Percentiles rank a stretch among this genome's conserved stretches.
These are phyloP conservation scores for Rhabdomys dilectus DNA, from an alignment of 2,113 vertebrate genomes.

Conservation along the genomic window DNA sequence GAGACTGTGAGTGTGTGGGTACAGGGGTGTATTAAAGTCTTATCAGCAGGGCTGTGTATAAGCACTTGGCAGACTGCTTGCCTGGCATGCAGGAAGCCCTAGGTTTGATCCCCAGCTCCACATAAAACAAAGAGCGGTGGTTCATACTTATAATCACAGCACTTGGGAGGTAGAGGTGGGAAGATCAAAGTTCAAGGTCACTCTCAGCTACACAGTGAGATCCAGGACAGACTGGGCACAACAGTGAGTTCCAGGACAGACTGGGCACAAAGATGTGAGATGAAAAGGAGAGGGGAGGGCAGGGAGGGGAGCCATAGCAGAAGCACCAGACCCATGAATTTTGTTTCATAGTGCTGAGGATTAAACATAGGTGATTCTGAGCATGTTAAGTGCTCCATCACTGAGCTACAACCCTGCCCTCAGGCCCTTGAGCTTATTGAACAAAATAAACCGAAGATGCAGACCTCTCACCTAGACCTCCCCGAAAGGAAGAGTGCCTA, in stretches of 20 bases:
- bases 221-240: neutral
- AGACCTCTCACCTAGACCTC: neutral
- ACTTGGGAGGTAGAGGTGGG: neutral
- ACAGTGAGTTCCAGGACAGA: neutral
- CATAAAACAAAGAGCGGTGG: neutral
- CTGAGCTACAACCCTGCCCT: neutral
- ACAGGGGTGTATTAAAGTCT: neutral
- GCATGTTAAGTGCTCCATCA: neutral
- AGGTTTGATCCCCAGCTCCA: neutral
- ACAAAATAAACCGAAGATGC: neutral
- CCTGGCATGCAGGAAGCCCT: no score
- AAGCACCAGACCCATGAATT: no score
- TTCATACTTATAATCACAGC: neutral
- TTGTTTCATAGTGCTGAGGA: neutral
- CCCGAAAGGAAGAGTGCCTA: neutral
- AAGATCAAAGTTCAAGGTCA: neutral
- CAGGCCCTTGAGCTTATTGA: neutral
- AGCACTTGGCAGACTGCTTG: no score
- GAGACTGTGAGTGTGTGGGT: neutral
- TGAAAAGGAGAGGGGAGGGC: neutral
- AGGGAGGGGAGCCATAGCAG: neutral
- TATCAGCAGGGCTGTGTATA: neutral
- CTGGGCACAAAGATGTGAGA: neutral
- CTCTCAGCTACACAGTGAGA: neutral
- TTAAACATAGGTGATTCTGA: neutral